These are phyloP conservation scores for Aphrophora alni DNA, from an alignment of 2,888 invertebrate genomes.

Conservation along the genomic window DNA sequence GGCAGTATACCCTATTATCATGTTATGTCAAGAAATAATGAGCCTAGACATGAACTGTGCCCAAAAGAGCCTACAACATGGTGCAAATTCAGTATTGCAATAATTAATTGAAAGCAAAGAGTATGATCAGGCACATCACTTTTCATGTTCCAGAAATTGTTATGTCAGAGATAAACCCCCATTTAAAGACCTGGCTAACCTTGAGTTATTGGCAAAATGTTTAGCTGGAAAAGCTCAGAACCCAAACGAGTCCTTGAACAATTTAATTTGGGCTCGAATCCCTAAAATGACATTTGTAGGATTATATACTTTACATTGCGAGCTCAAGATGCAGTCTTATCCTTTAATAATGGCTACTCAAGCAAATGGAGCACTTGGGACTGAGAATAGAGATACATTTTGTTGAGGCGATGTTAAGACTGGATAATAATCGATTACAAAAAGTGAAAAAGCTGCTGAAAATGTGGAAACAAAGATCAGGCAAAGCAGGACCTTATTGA, in stretches of 20 bases:
- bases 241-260: background rate
- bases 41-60: constrained; percentile 12
- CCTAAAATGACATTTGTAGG: too few species aligned
- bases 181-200: too few species aligned
- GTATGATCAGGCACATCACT: constrained; percentile 2
- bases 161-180: too few species aligned
- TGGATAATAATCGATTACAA: background rate
- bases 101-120: background rate
- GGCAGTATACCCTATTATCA: constrained; percentile 27
- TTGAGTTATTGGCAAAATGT: background rate
- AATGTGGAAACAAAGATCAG: too few species aligned
- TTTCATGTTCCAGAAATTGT: background rate
- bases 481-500: background rate
- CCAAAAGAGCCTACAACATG: constrained; percentile 9
- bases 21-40: constrained; percentile 20
- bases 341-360: too few species aligned
- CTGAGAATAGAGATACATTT: background rate
- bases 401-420: background rate
- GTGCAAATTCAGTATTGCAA: constrained; percentile 12
- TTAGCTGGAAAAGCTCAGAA: background rate
- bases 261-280: too few species aligned
- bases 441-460: background rate
- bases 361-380: too few species aligned
- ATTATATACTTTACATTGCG: background rate
- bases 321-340: background rate